A percentile compares a stretch with the other conserved stretches of the same genome.
These are phyloP conservation scores for Cynocephalus volans DNA, from an alignment of 2,113 vertebrate genomes.

Conservation along the genomic window DNA sequence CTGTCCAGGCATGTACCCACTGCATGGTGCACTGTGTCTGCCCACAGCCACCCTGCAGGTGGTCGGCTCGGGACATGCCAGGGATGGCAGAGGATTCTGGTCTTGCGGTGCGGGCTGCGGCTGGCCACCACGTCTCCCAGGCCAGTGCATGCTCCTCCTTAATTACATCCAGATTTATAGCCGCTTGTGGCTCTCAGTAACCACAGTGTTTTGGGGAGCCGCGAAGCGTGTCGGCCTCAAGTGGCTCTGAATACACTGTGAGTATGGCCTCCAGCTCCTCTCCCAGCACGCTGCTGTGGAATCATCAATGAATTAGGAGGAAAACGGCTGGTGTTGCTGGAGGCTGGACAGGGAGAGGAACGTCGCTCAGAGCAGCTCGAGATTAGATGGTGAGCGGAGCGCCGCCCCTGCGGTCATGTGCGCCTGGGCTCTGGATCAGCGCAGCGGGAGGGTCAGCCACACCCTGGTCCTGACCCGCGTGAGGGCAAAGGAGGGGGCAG, in stretches of 20 bases:
- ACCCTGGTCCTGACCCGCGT: accelerated
- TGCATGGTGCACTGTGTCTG: neutral
- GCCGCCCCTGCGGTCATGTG: accelerated
- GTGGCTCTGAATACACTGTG: accelerated
- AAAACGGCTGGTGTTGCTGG: accelerated
- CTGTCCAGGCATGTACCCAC: too few species aligned
- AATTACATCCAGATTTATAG: accelerated
- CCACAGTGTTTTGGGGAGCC: accelerated
- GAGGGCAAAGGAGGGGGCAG: neutral
- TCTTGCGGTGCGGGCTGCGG: neutral
- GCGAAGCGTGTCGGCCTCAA: accelerated
- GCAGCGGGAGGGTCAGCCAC: neutral
- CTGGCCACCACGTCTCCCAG: accelerated
- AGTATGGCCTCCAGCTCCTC: accelerated
- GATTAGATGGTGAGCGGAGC: too few species aligned
- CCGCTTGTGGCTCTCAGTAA: accelerated
- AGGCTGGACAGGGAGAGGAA: too few species aligned
- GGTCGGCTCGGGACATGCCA: too few species aligned
- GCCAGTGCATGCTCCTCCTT: accelerated
- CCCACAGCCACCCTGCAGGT: neutral
- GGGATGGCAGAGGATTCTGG: accelerated
- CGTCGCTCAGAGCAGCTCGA: accelerated
- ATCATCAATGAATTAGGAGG: accelerated
- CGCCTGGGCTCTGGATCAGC: neutral
- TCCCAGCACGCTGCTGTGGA: accelerated